phyloP scores from a whole-genome alignment of 2,888 invertebrate genomes.

The Nomada hirtipes region DNA sequence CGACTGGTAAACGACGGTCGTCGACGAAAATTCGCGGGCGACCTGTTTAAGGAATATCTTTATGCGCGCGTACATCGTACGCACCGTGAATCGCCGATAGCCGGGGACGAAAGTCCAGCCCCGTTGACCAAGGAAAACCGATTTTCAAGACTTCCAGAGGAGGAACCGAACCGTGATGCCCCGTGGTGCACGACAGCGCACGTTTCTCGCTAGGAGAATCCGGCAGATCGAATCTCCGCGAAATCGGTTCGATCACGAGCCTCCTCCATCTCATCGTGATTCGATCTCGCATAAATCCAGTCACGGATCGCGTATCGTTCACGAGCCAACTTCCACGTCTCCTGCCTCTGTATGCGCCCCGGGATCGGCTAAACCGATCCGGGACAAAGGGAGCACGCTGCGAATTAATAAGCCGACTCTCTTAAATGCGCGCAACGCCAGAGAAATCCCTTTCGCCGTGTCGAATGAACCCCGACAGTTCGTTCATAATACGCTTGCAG shows the following conservation, averaged over 20 bases:
- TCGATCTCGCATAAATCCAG: conserved; percentile 65
- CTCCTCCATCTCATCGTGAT: conserved; percentile 53
- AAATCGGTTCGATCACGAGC: conserved; percentile 72
- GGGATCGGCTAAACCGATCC: conserved; percentile 23
- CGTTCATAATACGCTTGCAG: conserved; percentile 78
- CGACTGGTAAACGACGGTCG: not conserved
- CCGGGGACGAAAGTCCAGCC: not conserved
- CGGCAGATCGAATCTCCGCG: conserved; percentile 62
- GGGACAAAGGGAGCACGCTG: conserved; percentile 70
- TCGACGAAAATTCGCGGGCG: not conserved
- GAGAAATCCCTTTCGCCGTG: conserved; percentile 62
- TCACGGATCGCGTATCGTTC: conserved; percentile 62
- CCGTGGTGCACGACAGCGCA: conserved; percentile 48
- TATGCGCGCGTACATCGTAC: not conserved
- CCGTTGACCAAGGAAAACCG: conserved; percentile 1
- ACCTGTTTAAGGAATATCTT: not conserved
- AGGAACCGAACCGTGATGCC: conserved; percentile 42
- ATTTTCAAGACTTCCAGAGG: conserved; percentile 28
- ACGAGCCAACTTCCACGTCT: conserved; percentile 31
- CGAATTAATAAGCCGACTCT: conserved; percentile 82
- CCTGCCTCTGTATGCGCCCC: not conserved
- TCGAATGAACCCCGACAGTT: conserved; percentile 73
- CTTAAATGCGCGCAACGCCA: conserved; percentile 62
- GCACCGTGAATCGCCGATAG: not conserved
- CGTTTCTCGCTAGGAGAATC: conserved; percentile 61